Evolutionary conservation across 2,888 invertebrate genomes (phyloP), one percentile per base, ranked within the genome.

Genomic region (Drepanosiphum platanoidis): DNA sequence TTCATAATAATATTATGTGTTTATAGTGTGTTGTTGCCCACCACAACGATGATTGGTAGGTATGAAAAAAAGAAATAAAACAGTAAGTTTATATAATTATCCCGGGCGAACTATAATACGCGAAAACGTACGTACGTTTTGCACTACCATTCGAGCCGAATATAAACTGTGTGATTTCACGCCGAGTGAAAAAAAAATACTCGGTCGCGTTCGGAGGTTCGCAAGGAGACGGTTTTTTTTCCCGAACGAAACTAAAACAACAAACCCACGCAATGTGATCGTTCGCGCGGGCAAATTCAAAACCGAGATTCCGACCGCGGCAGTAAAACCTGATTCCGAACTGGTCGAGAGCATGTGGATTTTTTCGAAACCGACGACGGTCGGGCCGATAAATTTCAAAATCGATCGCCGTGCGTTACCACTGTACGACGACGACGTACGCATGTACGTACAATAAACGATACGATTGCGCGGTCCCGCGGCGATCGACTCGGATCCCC

Each of bases 81-180:
- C 30, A 72, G n/a, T n/a, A 52, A 36, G 32, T 79, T n/a, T n/a
- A 46, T 68, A 68, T 79, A 42, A 68, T 46, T 46, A 79, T 68
- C 46, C 15, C 34, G 30, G 13, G 5, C 22, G 13, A 68, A 18
- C 34, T 36, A 13, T 27, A 13, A 68, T 34, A n/a, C n/a, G 46
- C 8, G n/a, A 46, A 79, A n/a, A n/a, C n/a, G n/a, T n/a, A n/a
- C n/a, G n/a, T n/a, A n/a, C n/a, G n/a, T n/a, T n/a, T 79, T 32
- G 13, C 11, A 32, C 8, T 22, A 70, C 27, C 27, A 70, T 70
- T 80, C 52, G 52, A 68, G 52, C 27, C 68, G 36, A 80, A n/a
- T n/a, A n/a, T 70, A 22, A 80, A 70, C 52, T 22, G 7, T 18
- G 52, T 32, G 42, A 42, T 30, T 30, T n/a, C n/a, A 68, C 52